Evolutionary conservation across 2,888 invertebrate species (phyloP).

Genomic region (Drosophila neonasuta): DNA sequence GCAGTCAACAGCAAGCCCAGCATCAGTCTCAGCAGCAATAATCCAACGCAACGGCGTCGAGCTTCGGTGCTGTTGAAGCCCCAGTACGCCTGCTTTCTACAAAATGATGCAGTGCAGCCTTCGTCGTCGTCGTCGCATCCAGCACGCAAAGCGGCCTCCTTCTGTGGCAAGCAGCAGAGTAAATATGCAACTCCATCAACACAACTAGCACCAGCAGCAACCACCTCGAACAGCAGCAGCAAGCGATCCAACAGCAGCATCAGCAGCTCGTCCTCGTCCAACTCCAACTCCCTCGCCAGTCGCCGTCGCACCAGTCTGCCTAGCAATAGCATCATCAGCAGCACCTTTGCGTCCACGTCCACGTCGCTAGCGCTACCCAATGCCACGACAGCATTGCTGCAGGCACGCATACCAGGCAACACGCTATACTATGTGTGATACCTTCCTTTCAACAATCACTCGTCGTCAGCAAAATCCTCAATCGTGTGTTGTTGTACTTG

Average conservation of each 20-base stretch:
- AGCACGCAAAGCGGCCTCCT: conserved; percentile 67
- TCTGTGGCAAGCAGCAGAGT: conserved; percentile 48
- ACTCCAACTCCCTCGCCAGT: conserved; percentile 13
- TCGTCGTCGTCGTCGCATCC: conserved; percentile 13
- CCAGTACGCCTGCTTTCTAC: conserved; percentile 80
- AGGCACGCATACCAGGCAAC: conserved; percentile 80
- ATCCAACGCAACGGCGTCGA: conserved; percentile 46
- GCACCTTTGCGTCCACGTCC: conserved; percentile 3
- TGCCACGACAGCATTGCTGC: conserved; percentile 71
- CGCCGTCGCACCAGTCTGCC: conserved; percentile 69
- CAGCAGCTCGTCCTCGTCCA: conserved; percentile 1
- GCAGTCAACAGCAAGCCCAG: conserved; percentile 11
- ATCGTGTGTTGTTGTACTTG: conserved; percentile 1
- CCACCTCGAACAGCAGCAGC: conserved; percentile 27
- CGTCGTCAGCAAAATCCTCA: conserved; percentile 7
- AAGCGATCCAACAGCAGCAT: conserved; percentile 4
- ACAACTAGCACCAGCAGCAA: conserved; percentile 29
- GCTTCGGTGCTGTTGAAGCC: conserved; percentile 77
- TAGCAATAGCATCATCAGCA: conserved; percentile 45
- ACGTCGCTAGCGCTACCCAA: conserved; percentile 69
- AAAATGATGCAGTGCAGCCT: conserved; percentile 56
- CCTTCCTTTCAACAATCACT: conserved; percentile 5
- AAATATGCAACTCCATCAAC: conserved; percentile 48
- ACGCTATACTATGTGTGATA: conserved; percentile 80
- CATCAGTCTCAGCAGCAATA: conserved; percentile 23